These are phyloP conservation scores for Metopia argyrocephala DNA, from an alignment of 2,888 invertebrate species.

Conservation along the genomic window DNA sequence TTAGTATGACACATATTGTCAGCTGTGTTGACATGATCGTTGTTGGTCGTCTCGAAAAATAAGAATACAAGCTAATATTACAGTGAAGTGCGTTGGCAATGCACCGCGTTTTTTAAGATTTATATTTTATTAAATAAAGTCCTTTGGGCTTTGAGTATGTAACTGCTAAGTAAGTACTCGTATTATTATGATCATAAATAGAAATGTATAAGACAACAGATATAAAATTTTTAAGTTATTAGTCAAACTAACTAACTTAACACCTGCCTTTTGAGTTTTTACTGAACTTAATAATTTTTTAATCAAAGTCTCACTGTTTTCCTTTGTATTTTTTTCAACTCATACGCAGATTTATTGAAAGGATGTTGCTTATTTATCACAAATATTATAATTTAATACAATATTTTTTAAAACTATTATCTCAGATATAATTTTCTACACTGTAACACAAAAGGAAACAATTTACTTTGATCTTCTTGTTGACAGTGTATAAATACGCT, in stretches of 20 bases:
- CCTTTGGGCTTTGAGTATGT: neutral
- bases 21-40: constrained; percentile 76
- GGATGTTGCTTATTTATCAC: constrained; percentile 8
- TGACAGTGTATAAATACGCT: constrained; percentile 67
- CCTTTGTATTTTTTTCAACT: neutral
- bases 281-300: neutral
- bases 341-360: neutral
- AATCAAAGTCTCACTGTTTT: neutral
- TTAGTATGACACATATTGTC: constrained; percentile 75
- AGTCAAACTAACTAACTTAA: too few relatives aligned
- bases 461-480: constrained; percentile 74
- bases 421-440: constrained; percentile 9
- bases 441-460: constrained; percentile 68
- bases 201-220: too few relatives aligned
- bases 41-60: constrained; percentile 5
- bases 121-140: neutral
- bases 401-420: constrained; percentile 39
- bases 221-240: too few relatives aligned
- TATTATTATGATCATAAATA: too few relatives aligned
- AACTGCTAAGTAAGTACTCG: neutral
- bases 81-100: neutral
- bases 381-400: constrained; percentile 33
- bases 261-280: too few relatives aligned
- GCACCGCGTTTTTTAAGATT: neutral
- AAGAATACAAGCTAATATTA: neutral